Evolutionary conservation across 2,797 vertebrate genomes (phyloP), one percentile per base, ranked within the genome.

Genomic region (Erpetoichthys calabaricus): DNA sequence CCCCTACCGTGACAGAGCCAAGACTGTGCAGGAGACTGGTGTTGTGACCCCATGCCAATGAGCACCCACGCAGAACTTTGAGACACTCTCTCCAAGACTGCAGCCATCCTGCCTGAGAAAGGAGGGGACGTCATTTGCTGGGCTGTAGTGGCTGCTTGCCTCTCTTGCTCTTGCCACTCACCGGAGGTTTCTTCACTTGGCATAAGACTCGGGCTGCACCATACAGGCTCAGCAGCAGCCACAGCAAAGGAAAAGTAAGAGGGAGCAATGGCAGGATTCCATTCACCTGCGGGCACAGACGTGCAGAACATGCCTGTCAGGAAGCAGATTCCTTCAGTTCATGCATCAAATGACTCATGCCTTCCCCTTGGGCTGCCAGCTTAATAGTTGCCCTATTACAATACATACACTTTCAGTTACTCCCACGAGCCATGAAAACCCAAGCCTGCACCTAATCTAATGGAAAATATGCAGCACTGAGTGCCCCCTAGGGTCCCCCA

Each of bases 191-290:
- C 4, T 25, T 58, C 57, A 67, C 63, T 44, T 65, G 59, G 56
- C 59, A 59, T 3, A 69, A 57, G 47, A 70, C 54, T 9, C 44
- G 53, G 3, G 60, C 56, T 50, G 69, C 67, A 1, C 68, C 54
- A 1, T 63, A 64, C 41, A 64, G 51, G 55, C 62, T 60, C 47
- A 70, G 62, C 51, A 58, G 58, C 42, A 66, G 53, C 66, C 66
- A 68, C 44, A 70, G 63, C 51, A 66, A 43, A 1, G 61, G 64
- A 49, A 66, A 66, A 56, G 64, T 61, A 49, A 72, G 52, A 6
- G 70, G 68, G 56, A 70, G 57, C 47, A 69, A 49, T 3, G 67
- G 68, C n/a, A 70, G 56, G 44, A 65, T 56, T 8, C 60, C 60
- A 56, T 56, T 69, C 45, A 67, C 63, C 62, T 66, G 56, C 2